These are phyloP conservation scores for Prochilodus magdalenae DNA, from an alignment of 2,113 vertebrate species.

Conservation along the genomic window DNA sequence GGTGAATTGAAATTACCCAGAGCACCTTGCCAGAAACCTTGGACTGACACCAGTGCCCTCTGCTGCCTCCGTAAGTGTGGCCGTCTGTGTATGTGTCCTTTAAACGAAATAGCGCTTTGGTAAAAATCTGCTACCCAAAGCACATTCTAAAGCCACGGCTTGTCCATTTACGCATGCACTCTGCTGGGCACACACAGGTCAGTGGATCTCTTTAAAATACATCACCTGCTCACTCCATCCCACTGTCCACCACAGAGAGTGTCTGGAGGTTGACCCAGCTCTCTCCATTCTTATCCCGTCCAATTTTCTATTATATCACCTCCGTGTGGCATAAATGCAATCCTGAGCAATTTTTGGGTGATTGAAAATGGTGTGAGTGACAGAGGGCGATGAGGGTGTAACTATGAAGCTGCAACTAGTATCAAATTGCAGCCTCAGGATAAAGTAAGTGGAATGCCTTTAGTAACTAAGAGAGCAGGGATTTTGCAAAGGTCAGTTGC, in stretches of 20 bases:
- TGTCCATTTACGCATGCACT: slow-evolving; percentile 74
- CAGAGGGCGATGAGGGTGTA: slow-evolving; percentile 62
- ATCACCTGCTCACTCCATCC: slow-evolving; percentile 60
- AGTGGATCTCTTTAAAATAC: slow-evolving; percentile 78
- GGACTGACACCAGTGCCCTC: slow-evolving; percentile 71
- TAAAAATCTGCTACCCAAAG: slow-evolving; percentile 79
- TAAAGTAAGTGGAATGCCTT: slow-evolving; percentile 18
- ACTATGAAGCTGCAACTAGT: slow-evolving; percentile 28
- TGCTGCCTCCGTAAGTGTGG: slow-evolving; percentile 44
- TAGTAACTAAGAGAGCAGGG: background rate
- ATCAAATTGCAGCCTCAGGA: slow-evolving; percentile 18
- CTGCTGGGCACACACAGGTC: slow-evolving; percentile 66
- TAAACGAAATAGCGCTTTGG: slow-evolving; percentile 70
- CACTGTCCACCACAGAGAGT: slow-evolving; percentile 40
- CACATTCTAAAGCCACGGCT: slow-evolving; percentile 72
- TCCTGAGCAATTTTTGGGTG: slow-evolving; percentile 59
- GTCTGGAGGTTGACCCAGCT: slow-evolving; percentile 73
- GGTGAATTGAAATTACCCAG: slow-evolving; percentile 77
- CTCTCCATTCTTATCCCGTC: slow-evolving; percentile 42
- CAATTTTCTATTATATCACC: slow-evolving; percentile 61
- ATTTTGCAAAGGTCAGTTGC: too few species aligned
- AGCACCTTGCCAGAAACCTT: slow-evolving; percentile 76
- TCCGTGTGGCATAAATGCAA: slow-evolving; percentile 43
- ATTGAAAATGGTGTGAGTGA: slow-evolving; percentile 71
- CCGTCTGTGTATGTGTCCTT: slow-evolving; percentile 61